Base-by-base conservation (phyloP, 2,797 vertebrate species). In the Argyrosomus regius region DNA sequence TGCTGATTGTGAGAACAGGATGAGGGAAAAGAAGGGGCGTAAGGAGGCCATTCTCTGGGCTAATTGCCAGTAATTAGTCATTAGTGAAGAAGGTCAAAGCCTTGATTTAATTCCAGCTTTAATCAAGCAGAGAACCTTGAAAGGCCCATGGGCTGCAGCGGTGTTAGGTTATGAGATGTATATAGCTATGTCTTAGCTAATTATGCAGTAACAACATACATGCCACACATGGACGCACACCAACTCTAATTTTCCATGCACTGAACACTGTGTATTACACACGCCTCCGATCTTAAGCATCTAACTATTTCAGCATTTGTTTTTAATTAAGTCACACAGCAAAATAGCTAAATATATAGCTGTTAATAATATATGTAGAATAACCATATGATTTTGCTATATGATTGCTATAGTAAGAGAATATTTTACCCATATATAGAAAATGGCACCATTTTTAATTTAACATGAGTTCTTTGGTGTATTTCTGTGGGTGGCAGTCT, bases 1-100 rank as follows among this genome's bases (percentile, higher is more conserved):
- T 80, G 74, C 83, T 86, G 83, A 81, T 85, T 91, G 84, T 90
- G 87, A 88, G 90, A 85, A 78, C 66, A 84, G 85, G 80, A 89
- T 70, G 74, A 88, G 60, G 87, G 76, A 86, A 88, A 82, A 83
- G 77, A 84, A 77, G 72, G 88, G 85, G 85, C 41, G 71, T 83
- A 89, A 89, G 80, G 80, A 89, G 91, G 88, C 81, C 87, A 92
- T 90, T 91, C 88, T 87, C 85, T 87, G 87, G 87, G 89, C 89
- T 94, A 93, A 94, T 94, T 92, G 92, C 91, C 89, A 89, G 92
- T 93, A 94, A 95, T 95, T 93, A 94, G 92, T 94, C 91, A 95
- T 94, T 93, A 93, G 89, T 80, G 76, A 92, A 93, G 87, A 94
- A 94, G 93, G 93, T 94, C 92, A 94, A 90, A 91, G 85, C 87